Percentiles rank a stretch among this genome's conserved stretches.
phyloP scores from a whole-genome alignment of 2,888 invertebrate genomes.

The Dasysyrphus albostriatus region DNA sequence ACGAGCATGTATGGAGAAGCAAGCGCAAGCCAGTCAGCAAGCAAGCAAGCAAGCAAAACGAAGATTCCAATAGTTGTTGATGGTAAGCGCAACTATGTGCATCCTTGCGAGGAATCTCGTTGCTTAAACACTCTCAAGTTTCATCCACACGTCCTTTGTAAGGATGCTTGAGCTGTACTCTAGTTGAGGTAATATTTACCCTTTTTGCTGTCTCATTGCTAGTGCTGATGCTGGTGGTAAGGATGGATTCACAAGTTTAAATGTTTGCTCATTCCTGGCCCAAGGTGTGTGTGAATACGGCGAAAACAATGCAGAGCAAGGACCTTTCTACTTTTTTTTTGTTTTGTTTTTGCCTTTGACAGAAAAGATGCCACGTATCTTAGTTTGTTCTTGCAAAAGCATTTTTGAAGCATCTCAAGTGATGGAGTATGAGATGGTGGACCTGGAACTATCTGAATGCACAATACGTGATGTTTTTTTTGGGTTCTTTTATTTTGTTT shows the following conservation, averaged over 20 bases:
- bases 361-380: conserved; percentile 68
- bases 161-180: conserved; percentile 66
- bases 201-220: conserved; percentile 70
- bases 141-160: conserved; percentile 72
- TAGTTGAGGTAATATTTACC: conserved; percentile 73
- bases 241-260: conserved; percentile 65
- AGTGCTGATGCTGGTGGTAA: conserved; percentile 5
- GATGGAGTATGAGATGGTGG: conserved; percentile 31
- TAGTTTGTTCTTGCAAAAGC: conserved; percentile 56
- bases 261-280: conserved; percentile 65
- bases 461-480: conserved; percentile 64
- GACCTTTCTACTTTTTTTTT: conserved; percentile 33
- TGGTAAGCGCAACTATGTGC: conserved; percentile 71
- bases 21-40: conserved; percentile 1
- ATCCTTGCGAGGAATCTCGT: conserved; percentile 69
- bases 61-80: conserved; percentile 42
- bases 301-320: conserved; percentile 63
- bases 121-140: conserved; percentile 75
- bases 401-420: conserved; percentile 39
- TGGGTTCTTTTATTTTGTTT: conserved; percentile 11
- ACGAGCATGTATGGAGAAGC: conserved; percentile 43
- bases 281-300: conserved; percentile 36
- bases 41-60: conserved; percentile 17
- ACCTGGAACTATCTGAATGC: conserved; percentile 59
- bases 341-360: neutral